Evolutionary conservation across 2,888 invertebrate genomes (phyloP).

Genomic region (Cordilura impudica): DNA sequence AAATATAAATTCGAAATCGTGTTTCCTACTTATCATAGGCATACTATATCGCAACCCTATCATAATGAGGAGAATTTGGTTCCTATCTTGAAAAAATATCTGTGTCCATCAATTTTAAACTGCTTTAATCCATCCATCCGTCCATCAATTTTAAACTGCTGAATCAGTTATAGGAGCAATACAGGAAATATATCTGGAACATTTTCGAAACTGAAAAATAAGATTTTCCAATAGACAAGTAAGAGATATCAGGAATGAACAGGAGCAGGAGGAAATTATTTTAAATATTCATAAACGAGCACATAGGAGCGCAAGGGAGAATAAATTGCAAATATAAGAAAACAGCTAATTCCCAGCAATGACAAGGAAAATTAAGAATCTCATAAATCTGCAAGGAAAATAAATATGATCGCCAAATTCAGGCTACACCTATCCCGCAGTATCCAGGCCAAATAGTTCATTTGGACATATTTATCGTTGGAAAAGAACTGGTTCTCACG

Average conservation of each 20-base stretch:
- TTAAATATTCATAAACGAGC: too few species aligned
- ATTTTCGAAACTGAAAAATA: not conserved
- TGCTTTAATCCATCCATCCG: not conserved
- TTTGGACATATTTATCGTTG: not conserved
- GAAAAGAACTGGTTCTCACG: not conserved
- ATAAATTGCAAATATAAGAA: not conserved
- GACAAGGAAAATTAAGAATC: not conserved
- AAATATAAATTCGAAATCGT: not conserved
- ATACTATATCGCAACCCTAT: not conserved
- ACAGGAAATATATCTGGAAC: not conserved
- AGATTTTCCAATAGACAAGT: not conserved
- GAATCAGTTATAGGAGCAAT: not conserved
- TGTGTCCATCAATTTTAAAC: not conserved
- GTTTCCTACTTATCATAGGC: not conserved
- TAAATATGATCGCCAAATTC: conserved; percentile 11
- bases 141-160: not conserved
- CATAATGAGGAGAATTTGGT: not conserved
- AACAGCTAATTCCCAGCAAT: not conserved
- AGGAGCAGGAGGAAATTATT: not conserved
- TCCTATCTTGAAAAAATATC: not conserved
- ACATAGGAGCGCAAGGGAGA: not conserved
- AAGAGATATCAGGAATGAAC: not conserved
- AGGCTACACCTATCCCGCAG: not conserved
- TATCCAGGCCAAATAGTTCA: conserved; percentile 9
- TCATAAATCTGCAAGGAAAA: not conserved